Evolutionary conservation across 2,797 vertebrate species (phyloP), one percentile per base, ranked within the genome.

Genomic region (Mormyrops attenuatus): DNA sequence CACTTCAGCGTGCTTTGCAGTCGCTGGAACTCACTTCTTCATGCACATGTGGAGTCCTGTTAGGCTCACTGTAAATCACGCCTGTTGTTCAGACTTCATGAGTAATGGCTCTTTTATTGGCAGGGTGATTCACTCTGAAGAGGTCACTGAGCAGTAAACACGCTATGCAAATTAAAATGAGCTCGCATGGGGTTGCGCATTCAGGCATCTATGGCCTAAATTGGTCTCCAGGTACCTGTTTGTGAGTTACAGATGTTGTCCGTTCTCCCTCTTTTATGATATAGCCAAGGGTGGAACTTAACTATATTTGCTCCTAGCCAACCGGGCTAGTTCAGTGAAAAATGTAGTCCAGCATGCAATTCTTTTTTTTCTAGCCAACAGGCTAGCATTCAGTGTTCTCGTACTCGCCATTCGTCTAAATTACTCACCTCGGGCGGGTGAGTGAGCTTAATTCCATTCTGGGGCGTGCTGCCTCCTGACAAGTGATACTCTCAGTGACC

Each of bases 91-190:
- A 47, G 41, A 82, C 80, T 84, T 22, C 77, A 53, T 69, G 80
- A 88, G 41, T 82, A 82, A 82, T 82, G 17, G 38, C 20, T 22
- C 77, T 47, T 47, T 47, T 82, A 82, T 82, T 82, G 77, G 77
- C 38, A 82, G 41, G 8, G 77, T 47, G 38, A 82, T 82, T 82
- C 77, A 82, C 41, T 82, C 41, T 82, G 41, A 44, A 82, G 77
- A 44, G 77, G 77, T 82, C 77, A 82, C 38, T 82, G 77, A 82
- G 77, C 77, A 82, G 77, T 82, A 47, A 47, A 82, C 77, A 82
- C 41, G 17, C 41, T n/a, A 47, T 82, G 41, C 77, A 82, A 82
- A 82, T 82, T 38, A 82, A 22, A 47, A 82, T n/a, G 77, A 3
- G 41, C 20, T 22, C 15, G 41, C 77, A n/a, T 47, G 8, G 77